Base-by-base conservation (phyloP, 2,888 invertebrate species). In the Cacoxenus indagator region DNA sequence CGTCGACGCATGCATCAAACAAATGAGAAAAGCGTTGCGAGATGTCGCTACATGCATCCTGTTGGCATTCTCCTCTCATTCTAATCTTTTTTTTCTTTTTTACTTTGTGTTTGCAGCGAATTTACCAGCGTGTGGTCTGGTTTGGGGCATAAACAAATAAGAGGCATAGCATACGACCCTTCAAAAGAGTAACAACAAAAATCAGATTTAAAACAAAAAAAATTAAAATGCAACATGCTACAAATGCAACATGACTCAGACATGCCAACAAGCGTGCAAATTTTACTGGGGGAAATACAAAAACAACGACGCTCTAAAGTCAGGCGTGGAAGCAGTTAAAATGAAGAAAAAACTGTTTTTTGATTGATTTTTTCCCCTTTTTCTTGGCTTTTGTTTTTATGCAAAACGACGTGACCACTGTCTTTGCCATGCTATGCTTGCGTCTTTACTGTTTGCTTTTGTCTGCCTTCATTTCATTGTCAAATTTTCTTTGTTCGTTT, bases 171-270 rank as follows among this genome's bases (percentile, higher is more conserved):
- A n/a, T n/a, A n/a, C n/a, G n/a, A n/a, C n/a, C n/a, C n/a, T n/a
- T n/a, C n/a, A n/a, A n/a, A n/a, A n/a, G n/a, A n/a, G n/a, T n/a
- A n/a, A 55, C 24, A 55, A 55, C 5, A 55, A 55, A 31, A 31
- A 31, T 9, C 31, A 31, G 9, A 31, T 31, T 31, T 31, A 37
- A 37, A 37, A 37, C 37, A 37, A 37, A 37, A 2, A 8, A 37
- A 37, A 37, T 37, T n/a, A 14, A 37, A 61, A 61, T 61, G 61
- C 61, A 61, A 61, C 61, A 61, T 61, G 61, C 61, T 37, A 43
- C 61, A 61, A 27, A 27, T 43, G 43, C 37, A 43, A 43, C 43
- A 61, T 61, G 61, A 61, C 19, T 37, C 61, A 61, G 61, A 17
- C 22, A 6, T 29, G n/a, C n/a, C n/a, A 4, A 27, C 26, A 57